Evolutionary conservation across 2,888 invertebrate genomes (phyloP).

Genomic region (Salticus scenicus): DNA sequence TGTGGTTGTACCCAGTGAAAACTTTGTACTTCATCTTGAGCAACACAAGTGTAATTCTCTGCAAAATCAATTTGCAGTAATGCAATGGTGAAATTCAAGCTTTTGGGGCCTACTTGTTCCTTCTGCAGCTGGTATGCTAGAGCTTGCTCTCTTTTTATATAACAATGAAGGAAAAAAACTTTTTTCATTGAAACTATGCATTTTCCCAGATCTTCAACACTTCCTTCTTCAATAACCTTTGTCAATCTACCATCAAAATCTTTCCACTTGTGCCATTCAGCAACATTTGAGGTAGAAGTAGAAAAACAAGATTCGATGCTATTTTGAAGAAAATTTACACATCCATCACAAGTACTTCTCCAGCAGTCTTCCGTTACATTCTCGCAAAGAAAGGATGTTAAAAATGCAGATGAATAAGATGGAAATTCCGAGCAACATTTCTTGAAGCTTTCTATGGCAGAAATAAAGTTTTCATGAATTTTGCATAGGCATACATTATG

Average conservation of each 20-base stretch:
- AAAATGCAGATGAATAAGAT: not conserved
- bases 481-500: constrained; percentile 12
- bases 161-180: not conserved
- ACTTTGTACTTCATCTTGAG: constrained; percentile 11
- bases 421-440: not conserved
- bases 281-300: not conserved
- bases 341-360: not conserved
- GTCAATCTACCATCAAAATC: not conserved
- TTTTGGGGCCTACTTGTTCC: not conserved
- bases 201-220: not conserved
- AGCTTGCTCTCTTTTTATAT: not conserved
- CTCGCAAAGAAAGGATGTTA: not conserved
- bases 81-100: not conserved
- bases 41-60: constrained; percentile 1
- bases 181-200: not conserved
- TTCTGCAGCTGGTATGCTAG: not conserved
- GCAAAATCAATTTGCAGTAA: constrained; percentile 10
- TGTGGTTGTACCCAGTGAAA: constrained; percentile 10
- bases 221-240: constrained; percentile 20
- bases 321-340: constrained; percentile 11
- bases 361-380: constrained; percentile 5
- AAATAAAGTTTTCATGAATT: constrained; percentile 15
- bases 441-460: not conserved
- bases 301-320: not conserved
- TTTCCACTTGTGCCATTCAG: constrained; percentile 14